A percentile compares a stretch with the other conserved stretches of the same genome.
phyloP scores from a whole-genome alignment of 2,888 invertebrate species.

The Nematopogon swammerdamellus region DNA sequence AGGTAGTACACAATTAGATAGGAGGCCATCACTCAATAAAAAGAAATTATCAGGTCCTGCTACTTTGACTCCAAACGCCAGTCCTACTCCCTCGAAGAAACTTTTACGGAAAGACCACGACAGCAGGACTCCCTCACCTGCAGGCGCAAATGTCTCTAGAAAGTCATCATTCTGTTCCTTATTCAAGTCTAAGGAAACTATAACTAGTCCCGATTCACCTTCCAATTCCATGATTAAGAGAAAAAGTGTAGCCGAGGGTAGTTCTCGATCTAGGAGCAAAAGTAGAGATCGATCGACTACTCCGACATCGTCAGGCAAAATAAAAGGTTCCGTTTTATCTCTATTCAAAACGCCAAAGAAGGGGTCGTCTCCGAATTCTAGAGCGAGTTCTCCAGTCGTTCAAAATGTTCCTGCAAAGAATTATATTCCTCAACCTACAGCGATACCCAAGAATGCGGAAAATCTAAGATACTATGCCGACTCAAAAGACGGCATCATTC shows the following conservation, averaged over 20 bases:
- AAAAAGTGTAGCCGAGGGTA: constrained; percentile 13
- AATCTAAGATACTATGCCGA: constrained; percentile 61
- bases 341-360: constrained; percentile 58
- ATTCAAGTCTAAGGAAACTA: constrained; percentile 69
- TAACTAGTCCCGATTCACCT: constrained; percentile 62
- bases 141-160: constrained; percentile 61
- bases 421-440: constrained; percentile 41
- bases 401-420: constrained; percentile 32
- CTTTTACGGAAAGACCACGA: constrained; percentile 18
- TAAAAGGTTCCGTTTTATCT: constrained; percentile 63
- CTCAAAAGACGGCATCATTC: constrained; percentile 61
- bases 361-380: neutral
- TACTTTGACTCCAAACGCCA: constrained; percentile 26
- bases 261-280: constrained; percentile 60
- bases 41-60: constrained; percentile 10
- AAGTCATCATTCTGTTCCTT: constrained; percentile 80
- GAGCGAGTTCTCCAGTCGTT: constrained; percentile 4
- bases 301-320: constrained; percentile 53
- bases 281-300: constrained; percentile 61
- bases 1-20: neutral
- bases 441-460: constrained; percentile 23
- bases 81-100: constrained; percentile 39
- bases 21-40: constrained; percentile 4
- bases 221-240: constrained; percentile 16
- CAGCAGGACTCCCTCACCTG: constrained; percentile 66